Base-by-base conservation (phyloP, 2,888 invertebrate species). In the Polia nebulosa region DNA sequence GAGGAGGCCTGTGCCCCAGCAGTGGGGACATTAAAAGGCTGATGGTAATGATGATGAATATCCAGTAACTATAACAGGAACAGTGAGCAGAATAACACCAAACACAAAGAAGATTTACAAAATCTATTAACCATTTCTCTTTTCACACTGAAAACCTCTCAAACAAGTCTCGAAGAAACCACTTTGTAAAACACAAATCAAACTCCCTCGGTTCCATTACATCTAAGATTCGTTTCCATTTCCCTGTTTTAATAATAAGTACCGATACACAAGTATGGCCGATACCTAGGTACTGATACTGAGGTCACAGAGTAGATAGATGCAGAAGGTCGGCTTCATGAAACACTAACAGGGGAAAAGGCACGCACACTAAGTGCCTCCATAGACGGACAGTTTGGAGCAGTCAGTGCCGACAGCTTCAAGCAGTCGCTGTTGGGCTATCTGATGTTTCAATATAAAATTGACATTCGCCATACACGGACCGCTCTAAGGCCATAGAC, bases 141-240 rank as follows among this genome's bases (percentile, higher is more conserved):
- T 49, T 36, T 56, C 25, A 67, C 56, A 32, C 29, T 44, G 76
- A 56, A 71, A 56, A 51, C 27, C 58, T 47, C 29, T 45, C 53
- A 39, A 52, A 51, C 44, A 32, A 55, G 39, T 55, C n/a, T 29
- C 13, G 27, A 72, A 82, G 78, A 74, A 74, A 81, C 78, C 72
- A 72, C 72, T 78, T 75, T 74, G 60, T 70, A 73, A 72, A 78
- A 80, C 75, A 60, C 63, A 80, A 80, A 80, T 75, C 76, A 80
- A 75, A 80, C 63, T 76, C 56, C 25, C 20, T 5, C 17, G 11
- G 25, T 73, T 67, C 76, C 80, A 76, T 75, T 76, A 75, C 56
- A 53, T 56, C 51, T 59, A 39, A 57, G 51, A 68, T 68, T 76
- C 69, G 52, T 68, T 74, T 69, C 62, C 59, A 68, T 79, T 68